Percentiles rank a stretch among this genome's conserved stretches.
These are phyloP conservation scores for Pristionchus entomophagus DNA, from an alignment of 2,888 invertebrate genomes.

Conservation along the genomic window DNA sequence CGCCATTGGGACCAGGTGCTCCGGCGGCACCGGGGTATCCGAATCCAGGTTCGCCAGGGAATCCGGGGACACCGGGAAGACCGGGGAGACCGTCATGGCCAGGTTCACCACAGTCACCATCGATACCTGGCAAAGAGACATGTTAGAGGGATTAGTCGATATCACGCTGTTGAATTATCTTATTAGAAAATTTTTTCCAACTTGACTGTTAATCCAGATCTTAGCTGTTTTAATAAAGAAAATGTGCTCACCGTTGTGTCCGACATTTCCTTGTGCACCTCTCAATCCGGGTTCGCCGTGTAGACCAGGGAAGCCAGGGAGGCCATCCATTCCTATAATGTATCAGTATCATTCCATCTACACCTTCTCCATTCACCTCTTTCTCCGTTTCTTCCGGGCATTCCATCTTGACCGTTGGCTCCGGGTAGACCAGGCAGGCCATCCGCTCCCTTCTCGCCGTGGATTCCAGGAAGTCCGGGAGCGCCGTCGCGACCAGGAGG, in stretches of 20 bases:
- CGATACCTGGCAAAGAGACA: conserved; percentile 52
- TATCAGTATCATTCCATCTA: background rate
- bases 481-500: conserved; percentile 27
- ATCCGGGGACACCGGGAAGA: conserved; percentile 63
- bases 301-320: conserved; percentile 67
- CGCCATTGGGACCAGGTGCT: conserved; percentile 67
- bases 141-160: conserved; percentile 52
- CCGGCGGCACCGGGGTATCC: conserved; percentile 68
- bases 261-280: conserved; percentile 56
- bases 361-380: conserved; percentile 50
- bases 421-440: conserved; percentile 61
- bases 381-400: conserved; percentile 66
- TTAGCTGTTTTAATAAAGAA: background rate
- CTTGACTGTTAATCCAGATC: no score
- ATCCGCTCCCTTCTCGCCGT: conserved; percentile 70
- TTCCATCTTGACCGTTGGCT: conserved; percentile 68
- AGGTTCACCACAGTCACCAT: conserved; percentile 66
- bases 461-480: conserved; percentile 70
- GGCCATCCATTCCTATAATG: conserved; percentile 49
- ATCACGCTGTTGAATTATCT: background rate
- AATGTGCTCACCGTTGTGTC: conserved; percentile 53
- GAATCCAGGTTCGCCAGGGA: conserved; percentile 65
- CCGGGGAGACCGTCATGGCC: conserved; percentile 64
- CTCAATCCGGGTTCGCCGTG: conserved; percentile 66
- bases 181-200: conserved; percentile 78